These are phyloP conservation scores for Steinernema hermaphroditum DNA, from an alignment of 2,888 invertebrate genomes.

Conservation along the genomic window DNA sequence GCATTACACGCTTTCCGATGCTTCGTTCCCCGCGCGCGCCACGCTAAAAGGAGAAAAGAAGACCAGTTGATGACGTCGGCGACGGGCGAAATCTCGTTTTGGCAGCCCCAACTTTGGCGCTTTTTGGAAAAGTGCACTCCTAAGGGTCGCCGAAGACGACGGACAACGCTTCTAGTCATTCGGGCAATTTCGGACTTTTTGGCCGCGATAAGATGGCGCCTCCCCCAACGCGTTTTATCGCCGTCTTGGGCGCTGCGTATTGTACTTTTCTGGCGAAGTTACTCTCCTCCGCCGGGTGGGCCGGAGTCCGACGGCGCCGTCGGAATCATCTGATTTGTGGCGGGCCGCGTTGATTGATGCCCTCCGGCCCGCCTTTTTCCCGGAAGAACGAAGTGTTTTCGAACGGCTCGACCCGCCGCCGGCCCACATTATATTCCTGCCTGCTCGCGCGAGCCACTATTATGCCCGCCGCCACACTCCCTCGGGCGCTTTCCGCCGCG, in stretches of 20 bases:
- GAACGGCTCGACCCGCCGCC: not conserved
- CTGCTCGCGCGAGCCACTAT: no score
- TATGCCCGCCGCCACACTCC: no score
- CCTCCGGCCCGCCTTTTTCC: not conserved
- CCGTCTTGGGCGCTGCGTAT: not conserved
- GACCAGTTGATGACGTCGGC: slow-evolving; percentile 12
- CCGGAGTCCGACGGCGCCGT: not conserved
- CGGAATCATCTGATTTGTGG: slow-evolving; percentile 11
- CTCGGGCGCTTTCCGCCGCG: not conserved
- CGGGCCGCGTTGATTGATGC: slow-evolving; percentile 14
- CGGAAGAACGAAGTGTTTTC: not conserved
- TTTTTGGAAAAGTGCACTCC: slow-evolving; percentile 1
- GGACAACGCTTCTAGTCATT: not conserved
- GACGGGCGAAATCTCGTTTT: not conserved
- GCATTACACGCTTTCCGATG: slow-evolving; percentile 25
- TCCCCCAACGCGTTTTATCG: not conserved
- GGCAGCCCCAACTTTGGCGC: not conserved
- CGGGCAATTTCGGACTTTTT: no score
- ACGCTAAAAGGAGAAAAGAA: slow-evolving; percentile 5
- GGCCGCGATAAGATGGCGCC: not conserved
- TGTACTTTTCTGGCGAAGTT: no score
- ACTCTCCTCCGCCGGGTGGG: no score
- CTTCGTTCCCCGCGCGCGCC: not conserved
- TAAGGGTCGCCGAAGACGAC: not conserved
- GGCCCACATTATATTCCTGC: no score